These are phyloP conservation scores for Scaptomyza pallida DNA, from an alignment of 1,140 invertebrate species.

Conservation along the genomic window DNA sequence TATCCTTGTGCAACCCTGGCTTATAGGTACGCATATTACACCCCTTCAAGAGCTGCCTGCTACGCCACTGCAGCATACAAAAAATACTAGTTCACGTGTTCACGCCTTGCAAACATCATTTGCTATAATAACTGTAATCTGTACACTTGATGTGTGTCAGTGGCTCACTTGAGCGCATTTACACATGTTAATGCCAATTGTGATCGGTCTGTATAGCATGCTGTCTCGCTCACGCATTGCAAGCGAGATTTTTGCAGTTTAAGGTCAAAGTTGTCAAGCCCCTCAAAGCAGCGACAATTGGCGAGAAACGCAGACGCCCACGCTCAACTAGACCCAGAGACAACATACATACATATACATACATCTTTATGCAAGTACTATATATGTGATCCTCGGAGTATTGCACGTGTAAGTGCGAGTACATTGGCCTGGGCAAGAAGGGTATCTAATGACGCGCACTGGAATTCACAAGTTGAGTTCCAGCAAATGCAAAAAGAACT, in stretches of 20 bases:
- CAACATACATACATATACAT: neutral
- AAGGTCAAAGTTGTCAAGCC: conserved; percentile 67
- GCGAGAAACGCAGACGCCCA: conserved; percentile 59
- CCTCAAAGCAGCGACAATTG: conserved; percentile 57
- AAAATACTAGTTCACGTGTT: conserved; percentile 28
- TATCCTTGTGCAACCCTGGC: neutral
- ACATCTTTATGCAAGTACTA: neutral
- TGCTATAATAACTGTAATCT: conserved; percentile 1
- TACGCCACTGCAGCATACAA: conserved; percentile 28
- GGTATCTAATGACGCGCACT: conserved; percentile 56
- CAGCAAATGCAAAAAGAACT: conserved; percentile 33
- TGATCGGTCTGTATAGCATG: conserved; percentile 40
- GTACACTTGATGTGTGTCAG: conserved; percentile 60
- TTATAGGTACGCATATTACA: no score
- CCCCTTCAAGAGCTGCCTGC: conserved; percentile 11
- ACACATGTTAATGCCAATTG: conserved; percentile 77
- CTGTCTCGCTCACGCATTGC: neutral
- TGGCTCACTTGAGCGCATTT: conserved; percentile 77
- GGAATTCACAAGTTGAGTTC: conserved; percentile 55
- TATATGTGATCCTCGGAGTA: neutral
- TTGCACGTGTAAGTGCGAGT: conserved; percentile 43
- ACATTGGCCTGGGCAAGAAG: conserved; percentile 59
- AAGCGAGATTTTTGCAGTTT: conserved; percentile 45
- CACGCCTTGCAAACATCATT: conserved; percentile 2
- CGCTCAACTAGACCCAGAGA: conserved; percentile 43